These are phyloP conservation scores for Tenthredo mesomela DNA, from an alignment of 2,888 invertebrate genomes.

Conservation along the genomic window DNA sequence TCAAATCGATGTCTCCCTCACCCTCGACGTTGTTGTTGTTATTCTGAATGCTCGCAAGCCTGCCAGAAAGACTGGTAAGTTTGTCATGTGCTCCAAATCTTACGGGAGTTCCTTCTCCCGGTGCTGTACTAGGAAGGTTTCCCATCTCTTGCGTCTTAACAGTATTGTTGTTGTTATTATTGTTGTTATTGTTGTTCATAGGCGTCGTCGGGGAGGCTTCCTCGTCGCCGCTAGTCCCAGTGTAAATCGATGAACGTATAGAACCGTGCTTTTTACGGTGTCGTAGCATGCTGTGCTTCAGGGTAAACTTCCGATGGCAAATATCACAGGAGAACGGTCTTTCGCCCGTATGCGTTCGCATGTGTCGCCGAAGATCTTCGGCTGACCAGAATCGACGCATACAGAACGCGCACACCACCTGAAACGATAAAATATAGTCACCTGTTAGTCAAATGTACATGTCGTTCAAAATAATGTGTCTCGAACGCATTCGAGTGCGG, in stretches of 20 bases:
- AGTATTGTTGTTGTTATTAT: conserved; percentile 65
- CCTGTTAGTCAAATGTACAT: neutral
- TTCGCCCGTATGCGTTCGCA: conserved; percentile 96
- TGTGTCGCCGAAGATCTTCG: conserved; percentile 94
- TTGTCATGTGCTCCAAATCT: conserved; percentile 73
- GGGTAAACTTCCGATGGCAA: conserved; percentile 92
- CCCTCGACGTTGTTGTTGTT: conserved; percentile 78
- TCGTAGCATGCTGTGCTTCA: conserved; percentile 96
- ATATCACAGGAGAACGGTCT: conserved; percentile 95
- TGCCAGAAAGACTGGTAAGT: conserved; percentile 69
- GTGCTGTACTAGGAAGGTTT: conserved; percentile 68
- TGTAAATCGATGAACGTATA: conserved; percentile 80
- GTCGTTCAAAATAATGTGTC: neutral
- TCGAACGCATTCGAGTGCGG: neutral
- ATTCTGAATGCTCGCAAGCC: conserved; percentile 61
- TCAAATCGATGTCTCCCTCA: conserved; percentile 85
- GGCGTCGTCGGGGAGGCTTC: conserved; percentile 73
- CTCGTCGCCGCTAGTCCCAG: conserved; percentile 80
- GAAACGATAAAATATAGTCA: conserved; percentile 58
- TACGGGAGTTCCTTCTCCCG: conserved; percentile 73
- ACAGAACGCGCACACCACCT: conserved; percentile 95
- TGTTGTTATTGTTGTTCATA: conserved; percentile 69
- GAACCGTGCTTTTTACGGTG: conserved; percentile 94
- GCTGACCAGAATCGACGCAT: conserved; percentile 97
- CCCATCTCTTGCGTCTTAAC: conserved; percentile 59